phyloP scores from a whole-genome alignment of 2,797 vertebrate species.

The Pempheris klunzingeri region DNA sequence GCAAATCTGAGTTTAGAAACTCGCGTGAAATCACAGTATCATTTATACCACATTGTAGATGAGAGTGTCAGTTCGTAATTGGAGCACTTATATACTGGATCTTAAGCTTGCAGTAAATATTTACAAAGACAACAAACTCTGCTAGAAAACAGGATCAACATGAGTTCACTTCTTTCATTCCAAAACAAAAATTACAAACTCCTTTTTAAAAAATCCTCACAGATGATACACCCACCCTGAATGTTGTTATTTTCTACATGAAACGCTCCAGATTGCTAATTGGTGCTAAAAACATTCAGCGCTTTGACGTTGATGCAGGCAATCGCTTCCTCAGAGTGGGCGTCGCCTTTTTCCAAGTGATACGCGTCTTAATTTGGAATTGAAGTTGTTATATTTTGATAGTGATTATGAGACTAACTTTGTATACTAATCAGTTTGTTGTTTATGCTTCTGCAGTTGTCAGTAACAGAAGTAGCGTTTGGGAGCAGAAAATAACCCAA shows the following conservation, averaged over 20 bases:
- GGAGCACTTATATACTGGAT: neutral
- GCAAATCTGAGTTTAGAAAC: neutral
- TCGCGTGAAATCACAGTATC: neutral
- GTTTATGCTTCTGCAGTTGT: neutral
- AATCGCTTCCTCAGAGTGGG: conserved; percentile 35
- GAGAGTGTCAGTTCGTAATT: neutral
- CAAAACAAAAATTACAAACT: conserved; percentile 15
- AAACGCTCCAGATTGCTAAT: conserved; percentile 39
- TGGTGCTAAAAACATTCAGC: conserved; percentile 38
- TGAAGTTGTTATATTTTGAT: neutral
- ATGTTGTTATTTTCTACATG: conserved; percentile 16
- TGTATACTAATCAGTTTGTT: conserved; percentile 8
- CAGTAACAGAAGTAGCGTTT: neutral
- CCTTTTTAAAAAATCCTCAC: neutral
- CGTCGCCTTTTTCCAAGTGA: conserved; percentile 10
- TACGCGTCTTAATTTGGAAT: conserved; percentile 22
- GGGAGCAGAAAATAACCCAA: neutral
- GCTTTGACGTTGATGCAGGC: conserved; percentile 29
- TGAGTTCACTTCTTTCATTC: no score
- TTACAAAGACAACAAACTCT: conserved; percentile 29
- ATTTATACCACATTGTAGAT: neutral
- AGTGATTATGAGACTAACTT: conserved; percentile 9
- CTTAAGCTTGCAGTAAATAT: conserved; percentile 16
- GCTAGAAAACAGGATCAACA: conserved; percentile 9
- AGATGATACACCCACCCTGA: conserved; percentile 17